Percentiles rank a stretch among this genome's conserved stretches.
Conservation (phyloP, 2,113 vertebrate genomes). For the Furnarius figulus region DNA sequence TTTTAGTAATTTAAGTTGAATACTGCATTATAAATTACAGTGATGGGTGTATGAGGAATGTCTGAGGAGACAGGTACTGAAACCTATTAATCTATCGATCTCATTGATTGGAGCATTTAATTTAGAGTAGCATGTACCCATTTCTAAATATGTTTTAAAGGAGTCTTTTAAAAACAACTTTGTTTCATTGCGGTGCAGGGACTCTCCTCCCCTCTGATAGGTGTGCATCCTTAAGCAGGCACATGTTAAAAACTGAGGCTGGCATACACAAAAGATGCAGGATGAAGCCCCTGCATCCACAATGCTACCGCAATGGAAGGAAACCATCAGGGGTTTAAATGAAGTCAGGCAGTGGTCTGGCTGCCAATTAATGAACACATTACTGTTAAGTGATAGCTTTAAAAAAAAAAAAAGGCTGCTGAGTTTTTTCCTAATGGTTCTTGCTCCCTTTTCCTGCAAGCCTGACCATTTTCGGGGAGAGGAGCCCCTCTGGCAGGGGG, state of each 20-base stretch:
- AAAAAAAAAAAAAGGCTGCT: background rate
- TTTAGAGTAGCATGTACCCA: background rate
- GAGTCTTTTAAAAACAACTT: background rate
- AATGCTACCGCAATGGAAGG: background rate
- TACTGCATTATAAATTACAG: background rate
- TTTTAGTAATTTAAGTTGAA: slow-evolving; percentile 14
- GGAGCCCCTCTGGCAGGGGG: background rate
- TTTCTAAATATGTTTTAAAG: background rate
- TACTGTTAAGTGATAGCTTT: slow-evolving; percentile 28
- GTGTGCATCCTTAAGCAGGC: background rate
- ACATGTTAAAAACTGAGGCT: background rate
- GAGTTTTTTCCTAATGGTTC: background rate
- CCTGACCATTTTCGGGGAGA: background rate
- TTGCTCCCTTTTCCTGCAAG: background rate
- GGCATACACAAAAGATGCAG: background rate
- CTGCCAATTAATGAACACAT: slow-evolving; percentile 40
- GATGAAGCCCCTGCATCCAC: background rate
- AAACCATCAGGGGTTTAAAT: background rate
- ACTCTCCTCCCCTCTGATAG: background rate
- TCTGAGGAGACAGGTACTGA: slow-evolving; percentile 4
- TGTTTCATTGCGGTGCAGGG: background rate
- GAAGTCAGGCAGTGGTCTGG: slow-evolving; percentile 13
- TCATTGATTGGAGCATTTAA: background rate
- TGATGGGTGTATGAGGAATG: background rate
- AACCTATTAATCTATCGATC: background rate